Percentiles rank a stretch among this genome's conserved stretches.
These are phyloP conservation scores for Zeugodacus cucurbitae DNA, from an alignment of 1,140 invertebrate species.

Conservation along the genomic window DNA sequence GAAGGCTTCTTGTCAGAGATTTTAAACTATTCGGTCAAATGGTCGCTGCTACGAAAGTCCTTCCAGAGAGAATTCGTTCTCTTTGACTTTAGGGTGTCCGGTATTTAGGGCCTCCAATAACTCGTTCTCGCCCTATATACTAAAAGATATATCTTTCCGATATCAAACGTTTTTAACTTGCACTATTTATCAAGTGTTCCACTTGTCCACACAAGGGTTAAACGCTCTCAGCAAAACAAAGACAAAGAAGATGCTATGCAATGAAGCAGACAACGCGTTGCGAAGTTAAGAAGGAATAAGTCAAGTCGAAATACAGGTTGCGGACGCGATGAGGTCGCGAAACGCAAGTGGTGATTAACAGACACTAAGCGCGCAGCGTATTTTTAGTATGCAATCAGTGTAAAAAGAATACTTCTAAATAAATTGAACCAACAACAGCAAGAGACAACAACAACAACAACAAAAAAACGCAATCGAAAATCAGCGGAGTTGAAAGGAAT, in stretches of 20 bases:
- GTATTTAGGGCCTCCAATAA: too few species aligned
- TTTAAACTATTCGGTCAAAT: too few species aligned
- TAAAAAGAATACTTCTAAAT: not conserved
- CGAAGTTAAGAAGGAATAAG: slow-evolving; percentile 14
- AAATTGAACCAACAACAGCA: not conserved
- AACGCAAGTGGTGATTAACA: slow-evolving; percentile 20
- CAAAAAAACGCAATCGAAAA: not conserved
- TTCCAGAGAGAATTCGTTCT: too few species aligned
- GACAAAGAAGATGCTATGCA: not conserved
- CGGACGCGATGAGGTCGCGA: slow-evolving; percentile 7
- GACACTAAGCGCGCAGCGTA: slow-evolving; percentile 12
- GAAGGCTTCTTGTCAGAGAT: too few species aligned
- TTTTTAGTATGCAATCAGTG: not conserved
- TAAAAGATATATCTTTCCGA: too few species aligned
- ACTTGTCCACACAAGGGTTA: not conserved
- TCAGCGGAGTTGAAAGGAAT: not conserved
- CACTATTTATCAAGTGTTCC: too few species aligned
- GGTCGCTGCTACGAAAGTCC: too few species aligned
- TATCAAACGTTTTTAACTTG: too few species aligned
- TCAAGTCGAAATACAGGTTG: slow-evolving; percentile 16
- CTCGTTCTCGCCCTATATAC: too few species aligned
- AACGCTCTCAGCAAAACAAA: not conserved
- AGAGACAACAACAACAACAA: not conserved
- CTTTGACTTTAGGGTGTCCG: too few species aligned
- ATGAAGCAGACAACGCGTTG: slow-evolving; percentile 1